Percentiles rank a stretch among this genome's conserved stretches.
Conservation (phyloP, 2,797 vertebrate species). For the Spinus pinus region DNA sequence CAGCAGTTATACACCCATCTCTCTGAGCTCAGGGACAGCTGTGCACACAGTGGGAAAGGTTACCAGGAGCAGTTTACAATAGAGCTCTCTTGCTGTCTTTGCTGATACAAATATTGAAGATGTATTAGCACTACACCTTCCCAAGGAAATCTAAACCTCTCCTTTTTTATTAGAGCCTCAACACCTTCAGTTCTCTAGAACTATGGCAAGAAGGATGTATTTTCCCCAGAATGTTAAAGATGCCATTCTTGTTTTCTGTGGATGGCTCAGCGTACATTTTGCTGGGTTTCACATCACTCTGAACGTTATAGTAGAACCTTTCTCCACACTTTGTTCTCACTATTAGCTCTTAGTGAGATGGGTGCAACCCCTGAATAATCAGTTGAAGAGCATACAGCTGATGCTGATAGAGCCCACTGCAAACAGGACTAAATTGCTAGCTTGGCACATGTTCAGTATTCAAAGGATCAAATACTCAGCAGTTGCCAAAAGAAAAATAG, state of each 20-base stretch:
- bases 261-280: background rate
- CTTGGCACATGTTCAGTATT: background rate
- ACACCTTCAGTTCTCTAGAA: background rate
- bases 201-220: background rate
- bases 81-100: background rate
- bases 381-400: background rate
- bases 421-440: background rate
- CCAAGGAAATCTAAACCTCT: background rate
- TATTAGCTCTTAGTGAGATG: background rate
- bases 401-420: background rate
- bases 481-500: background rate
- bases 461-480: background rate
- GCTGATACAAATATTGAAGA: background rate
- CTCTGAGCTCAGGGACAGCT: background rate
- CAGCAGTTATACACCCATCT: background rate
- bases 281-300: background rate
- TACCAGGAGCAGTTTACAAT: background rate
- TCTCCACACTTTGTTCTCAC: background rate
- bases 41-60: background rate
- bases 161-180: background rate
- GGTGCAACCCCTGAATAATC: background rate
- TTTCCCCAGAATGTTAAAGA: background rate
- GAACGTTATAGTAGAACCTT: background rate
- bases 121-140: background rate
- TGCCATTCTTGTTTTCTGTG: background rate